Conservation (phyloP, 1,140 invertebrate species). For the Scaptomyza montana region DNA sequence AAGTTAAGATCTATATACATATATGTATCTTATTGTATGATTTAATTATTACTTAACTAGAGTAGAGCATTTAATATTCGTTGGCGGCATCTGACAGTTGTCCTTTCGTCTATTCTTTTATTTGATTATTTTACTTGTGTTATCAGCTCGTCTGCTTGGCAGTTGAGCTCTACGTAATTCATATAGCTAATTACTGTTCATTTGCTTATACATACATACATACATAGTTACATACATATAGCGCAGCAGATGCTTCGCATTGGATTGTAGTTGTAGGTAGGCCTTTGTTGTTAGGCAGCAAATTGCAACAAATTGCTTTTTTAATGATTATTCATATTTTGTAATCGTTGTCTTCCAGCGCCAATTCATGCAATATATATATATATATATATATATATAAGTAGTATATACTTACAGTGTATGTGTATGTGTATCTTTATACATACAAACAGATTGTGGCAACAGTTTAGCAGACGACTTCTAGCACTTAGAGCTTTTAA, state of each 20-base stretch:
- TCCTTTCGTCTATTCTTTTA: background rate
- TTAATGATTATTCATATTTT: slow-evolving; percentile 18
- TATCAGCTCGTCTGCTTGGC: slow-evolving; percentile 26
- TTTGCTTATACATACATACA: slow-evolving; percentile 15
- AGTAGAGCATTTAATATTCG: slow-evolving; percentile 3
- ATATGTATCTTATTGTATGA: too few species aligned
- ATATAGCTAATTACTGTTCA: slow-evolving; percentile 48
- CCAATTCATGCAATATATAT: slow-evolving; percentile 5
- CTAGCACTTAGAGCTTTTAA: too few species aligned
- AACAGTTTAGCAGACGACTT: too few species aligned
- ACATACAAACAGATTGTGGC: too few species aligned
- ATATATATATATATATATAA: background rate
- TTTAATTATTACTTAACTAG: too few species aligned
- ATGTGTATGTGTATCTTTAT: too few species aligned
- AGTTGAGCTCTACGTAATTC: slow-evolving; percentile 14
- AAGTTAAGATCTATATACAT: too few species aligned
- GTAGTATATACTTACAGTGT: too few species aligned
- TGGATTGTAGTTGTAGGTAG: slow-evolving; percentile 6
- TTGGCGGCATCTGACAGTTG: too few species aligned
- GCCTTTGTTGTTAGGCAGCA: slow-evolving; percentile 47
- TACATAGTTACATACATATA: slow-evolving; percentile 7
- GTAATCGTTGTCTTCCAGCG: slow-evolving; percentile 22
- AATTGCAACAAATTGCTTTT: slow-evolving; percentile 60
- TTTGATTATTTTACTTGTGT: background rate
- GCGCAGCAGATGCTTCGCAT: slow-evolving; percentile 3